phyloP scores from a whole-genome alignment of 2,888 invertebrate species.

The Stenurella melanura region DNA sequence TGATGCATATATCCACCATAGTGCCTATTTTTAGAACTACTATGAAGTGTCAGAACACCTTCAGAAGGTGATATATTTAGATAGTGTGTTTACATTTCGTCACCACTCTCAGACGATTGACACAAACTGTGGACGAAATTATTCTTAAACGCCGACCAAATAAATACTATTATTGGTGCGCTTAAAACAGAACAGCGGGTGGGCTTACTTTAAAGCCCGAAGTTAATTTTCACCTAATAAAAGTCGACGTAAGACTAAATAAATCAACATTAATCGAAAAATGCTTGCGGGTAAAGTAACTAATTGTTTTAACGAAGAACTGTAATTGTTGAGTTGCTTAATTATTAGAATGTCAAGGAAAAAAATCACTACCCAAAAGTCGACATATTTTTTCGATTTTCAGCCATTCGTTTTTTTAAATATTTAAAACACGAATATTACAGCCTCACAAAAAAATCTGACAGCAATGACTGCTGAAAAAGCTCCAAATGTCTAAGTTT shows the following conservation, averaged over 20 bases:
- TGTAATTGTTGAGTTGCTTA: too few relatives aligned
- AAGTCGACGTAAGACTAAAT: background rate
- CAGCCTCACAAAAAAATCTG: too few relatives aligned
- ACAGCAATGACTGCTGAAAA: too few relatives aligned
- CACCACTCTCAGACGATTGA: slow-evolving; percentile 39
- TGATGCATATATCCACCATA: slow-evolving; percentile 12
- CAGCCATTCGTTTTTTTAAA: too few relatives aligned
- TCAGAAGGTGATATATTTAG: slow-evolving; percentile 40
- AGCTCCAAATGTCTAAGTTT: too few relatives aligned
- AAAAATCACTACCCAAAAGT: too few relatives aligned
- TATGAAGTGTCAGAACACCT: slow-evolving; percentile 33
- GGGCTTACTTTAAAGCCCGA: slow-evolving; percentile 16
- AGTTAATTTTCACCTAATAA: slow-evolving; percentile 27
- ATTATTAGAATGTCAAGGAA: too few relatives aligned
- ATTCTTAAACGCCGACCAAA: slow-evolving; percentile 37
- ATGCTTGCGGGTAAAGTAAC: background rate
- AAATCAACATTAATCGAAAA: background rate
- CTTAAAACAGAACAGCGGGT: slow-evolving; percentile 19
- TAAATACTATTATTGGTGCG: slow-evolving; percentile 22
- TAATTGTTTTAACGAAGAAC: background rate
- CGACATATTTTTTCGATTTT: too few relatives aligned
- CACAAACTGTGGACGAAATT: slow-evolving; percentile 43
- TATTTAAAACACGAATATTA: too few relatives aligned
- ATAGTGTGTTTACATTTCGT: slow-evolving; percentile 41
- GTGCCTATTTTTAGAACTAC: slow-evolving; percentile 29